Evolutionary conservation across 2,113 vertebrate genomes (phyloP), one percentile per base, ranked within the genome.

Genomic region (Hystrix brachyura): DNA sequence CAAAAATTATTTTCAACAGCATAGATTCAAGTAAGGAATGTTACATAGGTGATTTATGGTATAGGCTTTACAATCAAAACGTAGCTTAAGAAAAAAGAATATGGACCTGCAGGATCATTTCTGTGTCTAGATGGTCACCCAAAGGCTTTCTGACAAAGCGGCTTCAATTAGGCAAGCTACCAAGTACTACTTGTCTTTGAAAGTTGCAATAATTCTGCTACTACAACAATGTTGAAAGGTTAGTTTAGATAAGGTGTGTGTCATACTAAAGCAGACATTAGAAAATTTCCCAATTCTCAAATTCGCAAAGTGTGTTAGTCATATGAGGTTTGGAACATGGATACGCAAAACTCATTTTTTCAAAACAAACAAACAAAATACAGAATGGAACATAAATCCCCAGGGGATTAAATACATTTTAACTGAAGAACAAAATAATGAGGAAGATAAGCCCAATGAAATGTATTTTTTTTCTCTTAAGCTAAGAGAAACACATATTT

Each of bases 101-200:
- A 32, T 25, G 1, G 46, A 9, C 1, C 0, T n/a, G n/a, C 7
- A 59, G 7, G 64, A n/a, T 59, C 46, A 82, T 12, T 84, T 79
- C 13, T 81, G 0, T 65, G 5, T 79, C 57, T 48, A 69, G 48
- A 46, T 71, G 8, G 19, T 92, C 2, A 32, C 0, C 10, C n/a
- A 59, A 23, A 65, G 0, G 0, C 2, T 55, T 32, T 48, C 9
- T 6, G 1, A 5, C 1, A 27, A 57, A 46, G 25, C 4, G 17
- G 29, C 32, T 72, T 78, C 64, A 55, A 10, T 19, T 18, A 89
- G 21, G 25, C 25, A 88, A 76, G 2, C 34, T 17, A 43, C 13
- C 43, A 60, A 57, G 84, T 84, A 29, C 10, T 79, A 2, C 69
- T 18, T 51, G 11, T 14, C 10, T 69, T 76, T 71, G 53, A 88